phyloP scores from a whole-genome alignment of 2,797 vertebrate genomes.

The Danio tinwini region DNA sequence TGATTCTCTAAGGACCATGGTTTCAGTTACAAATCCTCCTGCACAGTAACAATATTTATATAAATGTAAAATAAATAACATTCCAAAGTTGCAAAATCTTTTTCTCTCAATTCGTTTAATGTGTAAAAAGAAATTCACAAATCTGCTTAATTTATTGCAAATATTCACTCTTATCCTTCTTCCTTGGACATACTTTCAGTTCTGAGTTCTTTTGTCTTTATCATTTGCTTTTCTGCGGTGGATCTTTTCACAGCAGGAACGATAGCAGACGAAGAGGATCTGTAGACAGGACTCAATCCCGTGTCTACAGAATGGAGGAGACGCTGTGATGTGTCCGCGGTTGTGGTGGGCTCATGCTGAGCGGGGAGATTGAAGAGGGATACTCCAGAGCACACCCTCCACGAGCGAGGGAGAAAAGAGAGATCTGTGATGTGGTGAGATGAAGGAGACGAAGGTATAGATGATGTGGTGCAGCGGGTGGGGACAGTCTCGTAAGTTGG shows the following conservation, averaged over 20 bases:
- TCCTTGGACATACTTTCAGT: slow-evolving; percentile 47
- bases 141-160: slow-evolving; percentile 9
- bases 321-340: slow-evolving; percentile 72
- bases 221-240: slow-evolving; percentile 49
- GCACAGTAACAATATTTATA: too few relatives aligned
- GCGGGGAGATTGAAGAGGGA: slow-evolving; percentile 76
- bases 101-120: neutral
- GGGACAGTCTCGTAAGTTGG: slow-evolving; percentile 51
- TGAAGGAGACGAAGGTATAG: slow-evolving; percentile 52
- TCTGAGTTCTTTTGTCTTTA: slow-evolving; percentile 45
- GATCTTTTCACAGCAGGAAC: slow-evolving; percentile 51
- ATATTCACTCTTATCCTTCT: neutral
- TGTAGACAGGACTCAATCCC: slow-evolving; percentile 52
- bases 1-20: too few relatives aligned
- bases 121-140: neutral
- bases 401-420: slow-evolving; percentile 60
- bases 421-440: slow-evolving; percentile 55
- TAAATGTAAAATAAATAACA: too few relatives aligned
- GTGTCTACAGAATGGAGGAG: slow-evolving; percentile 26
- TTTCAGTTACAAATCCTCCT: too few relatives aligned
- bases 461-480: slow-evolving; percentile 48
- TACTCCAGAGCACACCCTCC: slow-evolving; percentile 74
- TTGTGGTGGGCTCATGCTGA: slow-evolving; percentile 75
- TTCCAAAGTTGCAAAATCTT: neutral
- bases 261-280: slow-evolving; percentile 44